phyloP scores from a whole-genome alignment of 2,113 vertebrate species.

The Oreochromis aureus region DNA sequence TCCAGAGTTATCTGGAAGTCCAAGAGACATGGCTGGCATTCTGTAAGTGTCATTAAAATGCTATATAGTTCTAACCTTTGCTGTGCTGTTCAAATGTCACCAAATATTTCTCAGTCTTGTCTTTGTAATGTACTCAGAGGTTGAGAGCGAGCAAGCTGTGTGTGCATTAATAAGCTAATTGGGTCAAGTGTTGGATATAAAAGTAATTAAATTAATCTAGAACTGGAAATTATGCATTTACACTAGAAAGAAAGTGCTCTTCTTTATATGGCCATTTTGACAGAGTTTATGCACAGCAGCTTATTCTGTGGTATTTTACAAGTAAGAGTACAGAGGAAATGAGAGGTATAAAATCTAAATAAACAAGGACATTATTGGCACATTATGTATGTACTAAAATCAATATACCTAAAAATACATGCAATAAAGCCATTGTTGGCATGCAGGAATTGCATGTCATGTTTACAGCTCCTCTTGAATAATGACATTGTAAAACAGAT shows the following conservation, averaged over 20 bases:
- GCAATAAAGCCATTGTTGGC: neutral
- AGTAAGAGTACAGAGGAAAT: neutral
- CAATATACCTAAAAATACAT: neutral
- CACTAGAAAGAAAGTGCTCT: neutral
- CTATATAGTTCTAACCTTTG: neutral
- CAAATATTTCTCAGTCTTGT: neutral
- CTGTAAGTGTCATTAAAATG: slow-evolving; percentile 67
- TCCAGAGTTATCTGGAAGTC: slow-evolving; percentile 74
- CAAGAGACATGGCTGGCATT: slow-evolving; percentile 87
- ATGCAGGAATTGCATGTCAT: neutral
- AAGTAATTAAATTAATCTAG: neutral
- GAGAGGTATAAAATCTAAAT: neutral
- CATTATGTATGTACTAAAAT: neutral
- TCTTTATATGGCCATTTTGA: neutral
- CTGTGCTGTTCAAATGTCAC: neutral
- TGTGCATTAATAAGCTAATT: neutral
- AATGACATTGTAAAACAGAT: neutral
- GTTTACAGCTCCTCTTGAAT: neutral
- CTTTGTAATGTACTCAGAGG: neutral
- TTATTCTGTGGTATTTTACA: neutral
- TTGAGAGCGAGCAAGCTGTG: neutral
- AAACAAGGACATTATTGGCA: neutral
- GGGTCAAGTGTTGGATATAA: neutral
- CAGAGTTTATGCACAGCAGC: neutral
- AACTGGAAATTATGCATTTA: neutral